Base-by-base conservation (phyloP, 2,888 invertebrate species). In the Cryptophagus acutangulus region DNA sequence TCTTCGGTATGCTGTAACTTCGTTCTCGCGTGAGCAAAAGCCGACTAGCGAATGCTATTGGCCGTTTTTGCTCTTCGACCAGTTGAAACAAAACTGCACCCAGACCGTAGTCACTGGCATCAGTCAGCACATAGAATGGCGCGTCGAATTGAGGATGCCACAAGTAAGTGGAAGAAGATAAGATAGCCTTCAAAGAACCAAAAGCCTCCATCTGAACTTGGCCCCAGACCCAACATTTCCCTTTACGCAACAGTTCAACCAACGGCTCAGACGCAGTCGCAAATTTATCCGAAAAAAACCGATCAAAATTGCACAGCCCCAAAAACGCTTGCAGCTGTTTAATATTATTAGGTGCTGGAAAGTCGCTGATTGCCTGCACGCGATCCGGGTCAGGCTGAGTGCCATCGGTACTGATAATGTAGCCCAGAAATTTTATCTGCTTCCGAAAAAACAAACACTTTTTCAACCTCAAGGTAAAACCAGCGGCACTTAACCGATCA, bases 371-470 rank as follows among this genome's bases (percentile, higher is more conserved):
- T 1, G 46, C 42, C 2, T 38, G 12, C 1, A 46, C 36, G 29
- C 54, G 52, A 1, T 40, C 34, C 0, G 49, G 45, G 28, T 57
- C 51, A 0, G 46, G 42, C 4, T 13, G 13, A 2, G 52, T 47
- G 2, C 55, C 54, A 3, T 45, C 36, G 1, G 31, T 2, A 0
- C 41, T 36, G 0, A 56, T 30, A 1, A 52, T 38, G 18, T 55
- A 46, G 2, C 52, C 51, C 3, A 56, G 16, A 26, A 52, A 57
- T 35, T 6, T n/a, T 9, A 37, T n/a, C 8, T 35, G 9, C 10
- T 38, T n/a, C 26, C 40, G 29, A 4, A 46, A 37, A 33, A 58
- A 53, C n/a, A 38, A 10, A 5, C 38, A 52, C 43, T 55, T 55
- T 3, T 44, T 36, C 33, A 43, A 55, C 40, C 36, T 50, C 44